Base-by-base conservation (phyloP, 30 jellyfish, hydroid and myxozoan genomes). In the Mastigias papua region DNA sequence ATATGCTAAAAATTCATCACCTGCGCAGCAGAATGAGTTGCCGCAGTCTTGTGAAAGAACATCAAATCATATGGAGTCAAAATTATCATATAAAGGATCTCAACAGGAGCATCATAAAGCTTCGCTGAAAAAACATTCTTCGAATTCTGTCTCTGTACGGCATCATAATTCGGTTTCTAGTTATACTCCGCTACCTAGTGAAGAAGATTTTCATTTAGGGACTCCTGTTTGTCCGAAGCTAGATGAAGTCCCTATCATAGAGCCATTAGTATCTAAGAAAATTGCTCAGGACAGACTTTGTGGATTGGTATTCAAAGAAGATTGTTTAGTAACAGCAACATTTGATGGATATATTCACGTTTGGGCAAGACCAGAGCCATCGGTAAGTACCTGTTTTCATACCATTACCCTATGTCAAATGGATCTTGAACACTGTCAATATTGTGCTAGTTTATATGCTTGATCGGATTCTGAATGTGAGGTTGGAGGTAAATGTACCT, bases 361-460 rank as follows among this genome's bases (percentile, higher is more conserved):
- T 34, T 94, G 98, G 98, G 97, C 97, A 75, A 80, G 98, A 74
- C 98, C 98, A 6, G 91, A 90, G 30, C 42, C 89, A 10, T 22
- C 67, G 97, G 98, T 94, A 73, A 75, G 97, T 73, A 10, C 25
- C 22, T 20, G 26, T 60, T 46, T 46, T n/a, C n/a, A n/a, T n/a
- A n/a, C n/a, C n/a, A n/a, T n/a, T n/a, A n/a, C n/a, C n/a, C n/a
- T n/a, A n/a, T n/a, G n/a, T n/a, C n/a, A n/a, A n/a, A n/a, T n/a
- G n/a, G n/a, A n/a, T n/a, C n/a, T n/a, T n/a, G n/a, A n/a, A n/a
- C n/a, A n/a, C n/a, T n/a, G n/a, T n/a, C n/a, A n/a, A n/a, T n/a
- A n/a, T n/a, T n/a, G n/a, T n/a, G n/a, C n/a, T n/a, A n/a, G n/a
- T n/a, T n/a, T n/a, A n/a, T n/a, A n/a, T n/a, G n/a, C n/a, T n/a